Base-by-base conservation (phyloP, 2,888 invertebrate species). In the Drosophila mulleri region DNA sequence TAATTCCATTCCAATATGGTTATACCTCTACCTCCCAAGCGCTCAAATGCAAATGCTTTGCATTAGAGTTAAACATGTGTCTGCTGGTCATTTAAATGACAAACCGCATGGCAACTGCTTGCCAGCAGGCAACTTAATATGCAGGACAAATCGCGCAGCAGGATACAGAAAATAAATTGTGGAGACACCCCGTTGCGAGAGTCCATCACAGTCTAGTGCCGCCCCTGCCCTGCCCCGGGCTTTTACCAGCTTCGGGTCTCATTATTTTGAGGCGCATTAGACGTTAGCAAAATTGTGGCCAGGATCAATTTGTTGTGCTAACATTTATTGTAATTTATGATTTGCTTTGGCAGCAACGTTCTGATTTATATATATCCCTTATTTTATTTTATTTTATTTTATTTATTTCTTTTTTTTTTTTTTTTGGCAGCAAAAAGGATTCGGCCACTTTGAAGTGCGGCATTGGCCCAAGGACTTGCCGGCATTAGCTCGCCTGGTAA, bases 251-350 rank as follows among this genome's bases (percentile, higher is more conserved):
- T 14, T 39, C 42, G 64, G 63, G 66, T 64, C 62, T 71, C 77
- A 77, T 77, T 77, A 71, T 71, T 67, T 77, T 71, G 59, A 60
- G 63, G 35, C 45, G 45, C 77, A 77, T 77, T 77, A 77, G 63
- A 66, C 60, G 57, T 16, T 47, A 63, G 20, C 47, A 47, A 48
- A 64, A 56, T 50, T 68, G 52, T 58, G 78, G 62, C 75, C 53
- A 65, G 53, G 72, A 71, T 72, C 59, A 70, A 77, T 80, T 80
- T 79, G 77, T 74, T 80, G 71, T 65, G 71, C 71, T 52, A 74
- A 70, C 69, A 79, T 80, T 86, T 85, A 83, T 84, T 82, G 75
- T 85, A 84, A 85, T 85, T 85, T 85, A 83, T 83, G 83, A 83
- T 83, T 81, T 82, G 82, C 71, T 67, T 72, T 53, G 67, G 62